Evolutionary conservation across 2,888 invertebrate species (phyloP).

Genomic region (Ephialtes manifestator): DNA sequence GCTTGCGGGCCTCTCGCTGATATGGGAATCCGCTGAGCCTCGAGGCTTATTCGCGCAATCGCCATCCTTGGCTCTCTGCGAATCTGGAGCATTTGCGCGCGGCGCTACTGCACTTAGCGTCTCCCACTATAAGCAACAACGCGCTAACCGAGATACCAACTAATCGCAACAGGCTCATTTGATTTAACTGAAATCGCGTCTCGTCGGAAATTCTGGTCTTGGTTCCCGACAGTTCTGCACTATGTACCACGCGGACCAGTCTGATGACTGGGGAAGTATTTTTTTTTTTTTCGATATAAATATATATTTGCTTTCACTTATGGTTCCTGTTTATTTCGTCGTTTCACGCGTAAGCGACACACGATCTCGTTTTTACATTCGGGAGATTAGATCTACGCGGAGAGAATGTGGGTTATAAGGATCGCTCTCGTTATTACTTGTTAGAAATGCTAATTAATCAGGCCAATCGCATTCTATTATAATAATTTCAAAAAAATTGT

Average conservation of each 20-base stretch:
- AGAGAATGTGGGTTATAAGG: not conserved
- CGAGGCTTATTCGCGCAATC: slow-evolving; percentile 79
- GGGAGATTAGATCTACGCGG: not conserved
- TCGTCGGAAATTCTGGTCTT: slow-evolving; percentile 51
- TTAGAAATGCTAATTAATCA: not conserved
- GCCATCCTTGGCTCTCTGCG: slow-evolving; percentile 80
- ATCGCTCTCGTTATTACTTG: not conserved
- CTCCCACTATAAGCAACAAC: slow-evolving; percentile 6
- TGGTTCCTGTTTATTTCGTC: not conserved
- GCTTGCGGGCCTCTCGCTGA: slow-evolving; percentile 72
- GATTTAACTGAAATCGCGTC: slow-evolving; percentile 63
- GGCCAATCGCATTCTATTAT: no score
- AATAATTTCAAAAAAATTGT: no score
- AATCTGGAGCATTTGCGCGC: slow-evolving; percentile 80
- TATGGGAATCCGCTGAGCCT: slow-evolving; percentile 82
- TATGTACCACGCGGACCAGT: slow-evolving; percentile 31
- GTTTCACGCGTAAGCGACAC: not conserved
- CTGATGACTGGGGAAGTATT: slow-evolving; percentile 37
- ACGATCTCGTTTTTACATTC: not conserved
- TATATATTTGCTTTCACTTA: slow-evolving; percentile 63
- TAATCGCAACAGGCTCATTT: slow-evolving; percentile 61
- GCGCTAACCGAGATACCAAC: slow-evolving; percentile 15
- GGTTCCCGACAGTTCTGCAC: not conserved
- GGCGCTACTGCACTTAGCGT: slow-evolving; percentile 62
- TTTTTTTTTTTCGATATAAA: slow-evolving; percentile 16